These are phyloP conservation scores for Porphyrio hochstetteri DNA, from an alignment of 2,113 vertebrate genomes.

Conservation along the genomic window DNA sequence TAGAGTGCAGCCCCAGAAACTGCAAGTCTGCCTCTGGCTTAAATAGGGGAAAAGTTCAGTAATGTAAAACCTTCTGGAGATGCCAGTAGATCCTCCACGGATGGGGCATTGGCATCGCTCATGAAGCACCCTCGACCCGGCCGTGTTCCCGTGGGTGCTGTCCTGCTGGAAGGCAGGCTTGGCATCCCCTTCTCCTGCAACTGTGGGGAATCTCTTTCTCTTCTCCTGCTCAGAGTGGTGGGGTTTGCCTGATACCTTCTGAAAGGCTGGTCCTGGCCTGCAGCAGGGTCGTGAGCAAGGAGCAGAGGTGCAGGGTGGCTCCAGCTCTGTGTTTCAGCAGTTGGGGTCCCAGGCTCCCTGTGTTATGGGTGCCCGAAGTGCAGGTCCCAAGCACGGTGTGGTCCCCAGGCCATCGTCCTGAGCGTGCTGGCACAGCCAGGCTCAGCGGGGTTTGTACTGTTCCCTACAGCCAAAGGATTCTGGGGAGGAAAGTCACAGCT, in stretches of 20 bases:
- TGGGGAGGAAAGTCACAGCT: fast-evolving
- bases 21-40: not conserved
- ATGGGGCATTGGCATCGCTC: not conserved
- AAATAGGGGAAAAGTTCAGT: not conserved
- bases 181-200: not conserved
- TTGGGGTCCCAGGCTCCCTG: fast-evolving
- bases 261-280: fast-evolving
- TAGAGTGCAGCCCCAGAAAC: not conserved
- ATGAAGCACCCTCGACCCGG: not conserved
- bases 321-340: fast-evolving
- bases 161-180: not conserved
- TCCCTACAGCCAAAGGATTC: fast-evolving
- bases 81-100: slow-evolving; percentile 7
- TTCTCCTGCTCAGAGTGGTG: not conserved
- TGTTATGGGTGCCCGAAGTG: fast-evolving
- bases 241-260: fast-evolving
- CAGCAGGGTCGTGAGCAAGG: not conserved
- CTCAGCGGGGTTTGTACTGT: not conserved
- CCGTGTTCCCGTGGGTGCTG: not conserved
- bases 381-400: fast-evolving
- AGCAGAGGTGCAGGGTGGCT: not conserved
- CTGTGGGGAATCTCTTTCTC: fast-evolving
- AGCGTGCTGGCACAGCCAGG: not conserved
- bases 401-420: fast-evolving
- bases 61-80: not conserved